Evolutionary conservation across 2,888 invertebrate species (phyloP), one percentile per base, ranked within the genome.

Genomic region (Empis livida): DNA sequence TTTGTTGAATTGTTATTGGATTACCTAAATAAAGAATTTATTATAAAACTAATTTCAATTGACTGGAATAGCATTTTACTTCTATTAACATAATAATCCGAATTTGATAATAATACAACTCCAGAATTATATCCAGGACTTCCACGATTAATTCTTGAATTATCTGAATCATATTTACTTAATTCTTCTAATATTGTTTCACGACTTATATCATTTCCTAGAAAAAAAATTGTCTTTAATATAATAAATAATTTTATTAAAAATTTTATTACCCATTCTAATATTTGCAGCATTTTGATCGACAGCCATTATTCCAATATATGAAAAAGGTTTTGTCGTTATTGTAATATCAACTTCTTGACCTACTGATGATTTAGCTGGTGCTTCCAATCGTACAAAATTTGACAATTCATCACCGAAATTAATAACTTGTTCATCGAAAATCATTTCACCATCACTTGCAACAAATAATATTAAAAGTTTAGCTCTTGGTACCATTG

Each of bases 261-360:
- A 20, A 5, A 3, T 20, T n/a, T 1, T 48, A 49, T n/a, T 82
- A 59, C 88, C 87, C 37, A 74, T 73, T 60, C 81, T 79, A 42
- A 91, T 70, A 10, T 81, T 65, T 9, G 81, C 65, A 1, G 87
- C 82, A 61, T 84, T 83, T 63, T 90, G 82, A 69, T 96, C 95
- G 4, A 91, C 82, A 0, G 90, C 92, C 59, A 94, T 73, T n/a
- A 96, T 70, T 5, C 90, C 92, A 16, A 94, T 83, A 57, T 84
- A 82, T 0, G 95, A 90, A 58, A 91, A 86, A 0, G 92, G 84
- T 59, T 86, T 88, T 0, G 94, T 84, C 11, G 77, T 74, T 41
- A 95, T 80, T 1, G 79, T 77, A 14, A 96, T 74, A 57, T 89
- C 85, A 9, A 94, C 80, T 51, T 82, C 76, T 37, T 82, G 78